These are phyloP conservation scores for Lochmaea crataegi DNA, from an alignment of 2,888 invertebrate genomes.

Conservation along the genomic window DNA sequence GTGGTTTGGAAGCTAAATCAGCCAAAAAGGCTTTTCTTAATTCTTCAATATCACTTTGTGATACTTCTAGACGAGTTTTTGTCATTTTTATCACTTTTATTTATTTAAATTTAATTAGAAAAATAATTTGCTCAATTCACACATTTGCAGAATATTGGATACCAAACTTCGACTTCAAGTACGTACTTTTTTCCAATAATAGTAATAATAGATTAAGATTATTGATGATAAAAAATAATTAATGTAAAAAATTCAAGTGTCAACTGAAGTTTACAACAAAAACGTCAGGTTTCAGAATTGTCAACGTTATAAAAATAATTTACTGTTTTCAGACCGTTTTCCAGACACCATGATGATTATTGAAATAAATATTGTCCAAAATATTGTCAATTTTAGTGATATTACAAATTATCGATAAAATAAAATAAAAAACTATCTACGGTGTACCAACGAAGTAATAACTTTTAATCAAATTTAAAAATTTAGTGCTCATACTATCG, in stretches of 20 bases:
- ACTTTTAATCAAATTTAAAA: no score
- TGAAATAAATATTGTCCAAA: no score
- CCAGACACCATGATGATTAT: no score
- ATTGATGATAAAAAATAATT: not conserved
- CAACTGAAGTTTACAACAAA: conserved; percentile 1
- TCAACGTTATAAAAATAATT: conserved; percentile 18
- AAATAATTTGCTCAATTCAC: conserved; percentile 10
- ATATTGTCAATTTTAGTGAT: no score
- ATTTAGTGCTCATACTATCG: no score
- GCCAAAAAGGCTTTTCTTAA: conserved; percentile 58
- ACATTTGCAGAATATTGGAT: conserved; percentile 1
- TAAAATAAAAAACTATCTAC: no score
- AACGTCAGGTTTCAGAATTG: conserved; percentile 7
- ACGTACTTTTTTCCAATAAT: not conserved
- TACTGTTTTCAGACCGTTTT: not conserved
- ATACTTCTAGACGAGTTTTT: conserved; percentile 31
- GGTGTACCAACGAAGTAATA: no score
- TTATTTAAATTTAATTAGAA: not conserved
- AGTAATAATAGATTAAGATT: not conserved
- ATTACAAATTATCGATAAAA: no score
- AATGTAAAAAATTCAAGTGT: conserved; percentile 7
- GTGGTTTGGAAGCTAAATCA: conserved; percentile 55
- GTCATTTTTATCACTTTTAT: conserved; percentile 31
- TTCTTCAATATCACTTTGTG: conserved; percentile 56
- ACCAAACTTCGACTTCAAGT: conserved; percentile 1